Conservation (phyloP, 1,140 invertebrate genomes). For the Musca domestica region DNA sequence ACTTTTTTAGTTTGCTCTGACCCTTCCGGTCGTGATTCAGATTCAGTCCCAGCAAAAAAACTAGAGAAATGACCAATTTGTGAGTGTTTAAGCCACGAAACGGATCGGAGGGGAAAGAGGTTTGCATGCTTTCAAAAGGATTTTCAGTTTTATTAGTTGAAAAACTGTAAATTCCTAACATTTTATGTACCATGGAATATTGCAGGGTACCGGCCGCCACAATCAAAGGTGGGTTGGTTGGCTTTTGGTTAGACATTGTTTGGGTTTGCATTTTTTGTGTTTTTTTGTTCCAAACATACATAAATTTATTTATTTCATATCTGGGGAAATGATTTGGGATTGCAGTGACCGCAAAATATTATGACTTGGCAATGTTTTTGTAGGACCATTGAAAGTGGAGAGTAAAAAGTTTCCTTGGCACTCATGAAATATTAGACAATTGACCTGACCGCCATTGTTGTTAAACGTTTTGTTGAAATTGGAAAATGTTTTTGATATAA, state of each 20-base stretch:
- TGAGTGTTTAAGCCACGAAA: no score
- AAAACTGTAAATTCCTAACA: slow-evolving; percentile 13
- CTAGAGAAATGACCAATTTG: no score
- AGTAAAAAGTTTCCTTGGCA: background rate
- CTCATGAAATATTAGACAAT: no score
- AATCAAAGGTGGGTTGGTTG: background rate
- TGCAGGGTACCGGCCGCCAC: no score
- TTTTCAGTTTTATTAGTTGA: slow-evolving; percentile 11
- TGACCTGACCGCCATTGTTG: no score
- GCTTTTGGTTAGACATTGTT: background rate
- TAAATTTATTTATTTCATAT: slow-evolving; percentile 18
- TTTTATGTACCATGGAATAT: slow-evolving; percentile 18
- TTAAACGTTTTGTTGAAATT: no score
- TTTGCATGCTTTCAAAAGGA: background rate
- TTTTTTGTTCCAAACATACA: background rate
- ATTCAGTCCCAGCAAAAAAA: no score
- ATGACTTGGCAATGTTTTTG: background rate
- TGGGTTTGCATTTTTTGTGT: background rate
- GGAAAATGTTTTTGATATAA: no score
- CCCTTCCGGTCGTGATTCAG: no score
- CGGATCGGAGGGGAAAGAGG: background rate
- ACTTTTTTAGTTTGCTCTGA: no score
- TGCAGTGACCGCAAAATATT: slow-evolving; percentile 15
- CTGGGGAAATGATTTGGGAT: slow-evolving; percentile 4
- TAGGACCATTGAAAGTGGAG: background rate